Percentiles rank a stretch among this genome's conserved stretches.
Conservation (phyloP, 1,140 invertebrate genomes). For the Probaryconus sp. region DNA sequence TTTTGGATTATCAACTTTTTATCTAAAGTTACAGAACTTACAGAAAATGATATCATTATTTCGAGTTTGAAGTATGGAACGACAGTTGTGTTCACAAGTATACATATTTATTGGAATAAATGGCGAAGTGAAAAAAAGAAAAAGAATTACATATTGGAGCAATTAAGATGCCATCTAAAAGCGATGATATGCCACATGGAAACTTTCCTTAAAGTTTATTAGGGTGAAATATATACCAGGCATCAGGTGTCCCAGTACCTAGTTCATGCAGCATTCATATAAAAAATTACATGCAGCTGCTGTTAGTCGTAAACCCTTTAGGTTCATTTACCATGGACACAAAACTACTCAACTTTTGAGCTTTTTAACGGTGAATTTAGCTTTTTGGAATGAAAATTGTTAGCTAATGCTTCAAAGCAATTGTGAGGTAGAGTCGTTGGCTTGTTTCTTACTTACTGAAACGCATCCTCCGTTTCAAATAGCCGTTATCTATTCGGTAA, state of each 20-base stretch:
- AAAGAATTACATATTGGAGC: no score
- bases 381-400: conserved; percentile 10
- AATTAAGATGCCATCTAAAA: no score
- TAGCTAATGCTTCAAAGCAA: conserved; percentile 9
- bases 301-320: conserved; percentile 14
- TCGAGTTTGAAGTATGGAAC: no score
- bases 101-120: no score
- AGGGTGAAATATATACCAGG: background rate
- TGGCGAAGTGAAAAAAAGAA: no score
- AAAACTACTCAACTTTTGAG: conserved; percentile 2
- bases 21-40: no score
- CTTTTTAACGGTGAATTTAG: conserved; percentile 14
- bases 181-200: no score
- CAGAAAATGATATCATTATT: no score
- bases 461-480: background rate
- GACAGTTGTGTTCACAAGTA: no score
- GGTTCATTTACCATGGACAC: conserved; percentile 3
- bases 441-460: background rate
- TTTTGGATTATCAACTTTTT: no score
- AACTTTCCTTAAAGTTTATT: background rate
- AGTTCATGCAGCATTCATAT: conserved; percentile 13
- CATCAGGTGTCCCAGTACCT: conserved; percentile 5
- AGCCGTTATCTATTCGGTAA: no score
- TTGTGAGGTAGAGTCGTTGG: background rate
- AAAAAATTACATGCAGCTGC: conserved; percentile 10